Conservation (phyloP, 2,113 vertebrate genomes). For the Hylia prasina region DNA sequence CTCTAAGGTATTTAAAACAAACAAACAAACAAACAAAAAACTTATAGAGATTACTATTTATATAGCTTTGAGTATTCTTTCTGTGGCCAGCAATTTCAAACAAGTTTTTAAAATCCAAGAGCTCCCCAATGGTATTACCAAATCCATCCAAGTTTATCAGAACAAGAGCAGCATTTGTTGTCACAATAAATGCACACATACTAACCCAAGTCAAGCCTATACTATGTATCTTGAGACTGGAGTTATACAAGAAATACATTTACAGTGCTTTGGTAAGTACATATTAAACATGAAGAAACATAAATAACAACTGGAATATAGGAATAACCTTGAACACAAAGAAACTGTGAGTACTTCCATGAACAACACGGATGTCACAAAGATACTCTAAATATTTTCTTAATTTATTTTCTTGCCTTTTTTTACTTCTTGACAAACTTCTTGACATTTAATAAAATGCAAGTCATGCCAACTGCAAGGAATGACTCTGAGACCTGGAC, state of each 20-base stretch:
- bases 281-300: not conserved
- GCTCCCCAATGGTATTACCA: not conserved
- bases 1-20: not conserved
- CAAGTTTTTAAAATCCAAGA: not conserved
- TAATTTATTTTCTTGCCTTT: not conserved
- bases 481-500: not conserved
- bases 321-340: not conserved
- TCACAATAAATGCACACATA: not conserved
- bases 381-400: not conserved
- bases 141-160: not conserved
- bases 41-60: not conserved
- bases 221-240: not conserved
- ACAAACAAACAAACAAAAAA: not conserved
- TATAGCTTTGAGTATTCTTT: not conserved
- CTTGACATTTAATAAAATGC: no score
- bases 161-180: constrained; percentile 23
- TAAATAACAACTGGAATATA: not conserved
- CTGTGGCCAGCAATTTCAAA: not conserved
- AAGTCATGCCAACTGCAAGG: not conserved
- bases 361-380: not conserved
- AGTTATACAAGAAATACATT: not conserved
- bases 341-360: not conserved
- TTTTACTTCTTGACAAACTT: not conserved
- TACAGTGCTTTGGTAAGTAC: not conserved
- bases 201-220: not conserved